Evolutionary conservation across 1,140 invertebrate species (phyloP).

Genomic region (Harlomillsia oculata): DNA sequence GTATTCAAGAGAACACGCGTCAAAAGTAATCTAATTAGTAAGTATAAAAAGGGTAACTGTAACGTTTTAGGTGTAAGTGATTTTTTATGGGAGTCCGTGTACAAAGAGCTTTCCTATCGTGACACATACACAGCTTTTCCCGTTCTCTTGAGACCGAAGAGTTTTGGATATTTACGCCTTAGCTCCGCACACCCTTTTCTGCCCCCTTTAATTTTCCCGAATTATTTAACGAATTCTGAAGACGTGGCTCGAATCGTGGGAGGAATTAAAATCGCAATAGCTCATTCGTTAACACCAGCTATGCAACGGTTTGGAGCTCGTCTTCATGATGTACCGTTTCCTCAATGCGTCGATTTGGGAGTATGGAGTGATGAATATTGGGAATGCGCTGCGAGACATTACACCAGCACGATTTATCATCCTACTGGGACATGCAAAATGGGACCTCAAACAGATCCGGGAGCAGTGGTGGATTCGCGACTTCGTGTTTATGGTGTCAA

Average conservation of each 20-base stretch:
- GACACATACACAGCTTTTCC: conserved; percentile 79
- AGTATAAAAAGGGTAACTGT: not conserved
- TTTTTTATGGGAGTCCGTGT: conserved; percentile 70
- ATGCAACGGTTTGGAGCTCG: conserved; percentile 69
- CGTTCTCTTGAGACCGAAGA: conserved; percentile 66
- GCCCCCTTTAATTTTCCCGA: conserved; percentile 79
- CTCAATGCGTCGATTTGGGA: conserved; percentile 66
- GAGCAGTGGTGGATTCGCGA: conserved; percentile 33
- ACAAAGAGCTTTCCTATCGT: conserved; percentile 62
- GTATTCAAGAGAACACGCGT: not conserved
- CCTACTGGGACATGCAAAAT: conserved; percentile 55
- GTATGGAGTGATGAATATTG: conserved; percentile 72
- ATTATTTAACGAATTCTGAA: conserved; percentile 72
- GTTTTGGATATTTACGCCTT: conserved; percentile 68
- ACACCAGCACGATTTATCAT: conserved; percentile 79
- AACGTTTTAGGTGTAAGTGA: conserved; percentile 53
- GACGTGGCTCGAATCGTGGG: conserved; percentile 66
- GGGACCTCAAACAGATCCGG: conserved; percentile 56
- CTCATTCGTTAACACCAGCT: conserved; percentile 63
- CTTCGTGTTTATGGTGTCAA: conserved; percentile 59
- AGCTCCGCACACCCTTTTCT: conserved; percentile 66
- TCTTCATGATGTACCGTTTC: conserved; percentile 58
- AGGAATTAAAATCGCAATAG: conserved; percentile 70
- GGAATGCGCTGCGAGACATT: conserved; percentile 66
- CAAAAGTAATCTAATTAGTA: not conserved